These are phyloP conservation scores for Salminus brasiliensis DNA, from an alignment of 2,113 vertebrate genomes.

Conservation along the genomic window DNA sequence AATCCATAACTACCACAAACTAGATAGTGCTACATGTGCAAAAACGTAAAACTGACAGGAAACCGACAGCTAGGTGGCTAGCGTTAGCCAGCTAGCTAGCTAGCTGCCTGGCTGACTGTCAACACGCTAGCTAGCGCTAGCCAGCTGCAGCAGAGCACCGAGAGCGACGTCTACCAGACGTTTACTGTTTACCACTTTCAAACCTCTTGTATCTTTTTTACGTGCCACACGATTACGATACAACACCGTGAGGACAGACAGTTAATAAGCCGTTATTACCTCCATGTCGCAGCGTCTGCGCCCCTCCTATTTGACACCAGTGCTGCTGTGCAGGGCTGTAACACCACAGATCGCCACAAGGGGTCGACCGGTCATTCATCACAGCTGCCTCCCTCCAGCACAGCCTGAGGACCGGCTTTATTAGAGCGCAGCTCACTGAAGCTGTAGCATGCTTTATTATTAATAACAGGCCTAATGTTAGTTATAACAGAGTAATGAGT, in stretches of 20 bases:
- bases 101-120: neutral
- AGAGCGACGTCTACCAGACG: neutral
- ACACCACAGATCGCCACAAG: neutral
- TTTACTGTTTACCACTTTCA: too few relatives aligned
- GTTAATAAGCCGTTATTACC: slow-evolving; percentile 22
- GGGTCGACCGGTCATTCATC: neutral
- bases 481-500: too few relatives aligned
- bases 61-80: neutral
- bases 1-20: too few relatives aligned
- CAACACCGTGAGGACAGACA: neutral
- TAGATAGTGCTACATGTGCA: neutral
- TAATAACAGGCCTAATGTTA: too few relatives aligned
- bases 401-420: too few relatives aligned
- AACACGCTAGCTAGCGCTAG: neutral
- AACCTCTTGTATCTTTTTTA: neutral
- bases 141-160: neutral
- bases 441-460: too few relatives aligned
- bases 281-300: slow-evolving; percentile 46
- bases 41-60: neutral
- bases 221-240: neutral
- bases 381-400: neutral
- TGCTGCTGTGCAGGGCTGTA: neutral
- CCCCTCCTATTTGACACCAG: slow-evolving; percentile 9
- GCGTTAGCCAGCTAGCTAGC: neutral
- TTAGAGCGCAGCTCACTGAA: too few relatives aligned